Conservation (phyloP, 2,888 invertebrate species). For the Zygogramma bicolorata region DNA sequence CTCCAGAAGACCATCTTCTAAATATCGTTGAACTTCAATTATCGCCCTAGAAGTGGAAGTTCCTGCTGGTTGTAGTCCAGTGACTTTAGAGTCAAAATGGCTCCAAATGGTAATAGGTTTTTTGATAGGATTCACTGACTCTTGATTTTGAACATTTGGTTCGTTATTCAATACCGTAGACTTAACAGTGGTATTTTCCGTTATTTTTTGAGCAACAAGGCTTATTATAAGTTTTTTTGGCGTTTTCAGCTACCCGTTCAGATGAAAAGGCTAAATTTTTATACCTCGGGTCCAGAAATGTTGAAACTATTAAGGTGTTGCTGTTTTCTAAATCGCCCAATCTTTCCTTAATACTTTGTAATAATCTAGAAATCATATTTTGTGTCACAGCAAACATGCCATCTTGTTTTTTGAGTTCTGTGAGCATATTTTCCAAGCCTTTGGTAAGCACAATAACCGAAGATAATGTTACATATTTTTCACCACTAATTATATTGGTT, state of each 20-base stretch:
- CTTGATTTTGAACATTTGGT: background rate
- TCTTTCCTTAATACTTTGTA: conserved; percentile 12
- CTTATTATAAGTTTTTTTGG: conserved; percentile 21
- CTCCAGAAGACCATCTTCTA: conserved; percentile 18
- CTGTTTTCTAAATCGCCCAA: conserved; percentile 23
- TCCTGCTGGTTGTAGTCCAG: background rate
- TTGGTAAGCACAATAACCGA: conserved; percentile 45
- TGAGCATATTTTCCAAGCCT: conserved; percentile 32
- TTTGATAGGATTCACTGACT: background rate
- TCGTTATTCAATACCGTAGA: background rate
- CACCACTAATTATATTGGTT: conserved; percentile 41
- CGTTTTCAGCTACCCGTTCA: conserved; percentile 10
- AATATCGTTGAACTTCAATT: conserved; percentile 26
- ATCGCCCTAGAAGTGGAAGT: conserved; percentile 21
- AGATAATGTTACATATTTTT: conserved; percentile 46
- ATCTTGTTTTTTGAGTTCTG: conserved; percentile 8
- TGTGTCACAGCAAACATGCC: conserved; percentile 9
- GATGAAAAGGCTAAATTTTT: conserved; percentile 26
- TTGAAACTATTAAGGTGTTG: conserved; percentile 13
- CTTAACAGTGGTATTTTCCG: background rate
- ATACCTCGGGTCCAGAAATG: conserved; percentile 28
- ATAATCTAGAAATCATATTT: conserved; percentile 7
- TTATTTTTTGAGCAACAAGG: conserved; percentile 8
- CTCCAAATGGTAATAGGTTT: conserved; percentile 14
- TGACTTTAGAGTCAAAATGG: conserved; percentile 20